Evolutionary conservation across 2,113 vertebrate genomes (phyloP), one percentile per base, ranked within the genome.

Genomic region (Peromyscus polionotus): DNA sequence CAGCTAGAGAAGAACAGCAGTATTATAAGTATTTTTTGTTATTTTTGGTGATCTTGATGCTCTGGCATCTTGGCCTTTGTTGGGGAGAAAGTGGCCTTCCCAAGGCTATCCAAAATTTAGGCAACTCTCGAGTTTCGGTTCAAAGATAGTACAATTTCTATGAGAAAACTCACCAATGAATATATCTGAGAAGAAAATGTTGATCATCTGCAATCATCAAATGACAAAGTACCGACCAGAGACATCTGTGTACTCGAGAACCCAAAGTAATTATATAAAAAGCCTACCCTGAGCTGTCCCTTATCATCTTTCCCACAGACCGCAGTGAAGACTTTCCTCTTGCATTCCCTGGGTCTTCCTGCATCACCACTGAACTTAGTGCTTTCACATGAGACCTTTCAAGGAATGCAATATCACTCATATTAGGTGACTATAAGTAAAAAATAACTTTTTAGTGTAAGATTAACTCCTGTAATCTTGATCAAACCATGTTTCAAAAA

Each of bases 351-450:
- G 4, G 10, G 0, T n/a, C 10, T 22, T 90, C 59, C n/a, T 57
- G 22, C 2, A 7, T 7, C 31, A 59, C 67, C 3, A 48, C 12
- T 39, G 8, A 5, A 6, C 3, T 14, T 39, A 8, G 1, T 59
- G 31, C 2, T 61, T 84, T 48, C 1, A 10, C 17, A 7, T 48
- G 2, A n/a, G 16, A 48, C 1, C 3, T 59, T n/a, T 22, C 2
- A 0, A 28, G 22, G 57, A 0, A 20, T 54, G 22, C 2, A 8
- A 7, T 12, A 28, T 10, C 5, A 11, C 5, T 63, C 24, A 1
- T 16, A 45, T 28, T 24, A 31, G 24, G 22, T 8, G 59, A 16
- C 48, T 33, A 1, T 59, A 1, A 84, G 13, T 28, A 76, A 67
- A 76, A 86, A 5, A 9, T 45, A 81, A 5, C 7, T 73, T 85